Evolutionary conservation across 2,797 vertebrate genomes (phyloP).

Genomic region (Darevskia mixta): DNA sequence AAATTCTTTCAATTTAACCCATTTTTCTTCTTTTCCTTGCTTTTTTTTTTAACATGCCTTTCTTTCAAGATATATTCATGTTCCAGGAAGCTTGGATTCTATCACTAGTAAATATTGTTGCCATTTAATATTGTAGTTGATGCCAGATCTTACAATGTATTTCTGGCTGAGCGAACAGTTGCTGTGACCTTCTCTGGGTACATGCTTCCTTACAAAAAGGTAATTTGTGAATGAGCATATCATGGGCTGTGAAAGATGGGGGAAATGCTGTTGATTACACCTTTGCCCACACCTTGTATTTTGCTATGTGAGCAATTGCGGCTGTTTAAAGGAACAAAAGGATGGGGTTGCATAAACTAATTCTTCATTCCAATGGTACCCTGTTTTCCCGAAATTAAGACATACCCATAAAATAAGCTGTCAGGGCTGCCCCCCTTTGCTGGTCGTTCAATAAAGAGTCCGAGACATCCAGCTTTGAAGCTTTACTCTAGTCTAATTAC

Average conservation of each 20-base stretch:
- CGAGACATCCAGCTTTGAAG: no score
- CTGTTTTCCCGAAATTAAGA: no score
- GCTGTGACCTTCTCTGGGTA: background rate
- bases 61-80: background rate
- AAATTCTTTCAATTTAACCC: background rate
- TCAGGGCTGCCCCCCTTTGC: no score
- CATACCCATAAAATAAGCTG: no score
- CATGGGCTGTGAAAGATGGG: background rate
- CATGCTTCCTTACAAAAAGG: background rate
- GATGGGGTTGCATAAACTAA: background rate
- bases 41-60: background rate
- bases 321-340: background rate
- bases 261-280: background rate
- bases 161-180: background rate
- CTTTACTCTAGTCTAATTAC: no score
- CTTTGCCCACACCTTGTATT: background rate
- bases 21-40: background rate
- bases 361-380: background rate
- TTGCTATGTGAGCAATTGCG: background rate
- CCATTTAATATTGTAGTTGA: background rate
- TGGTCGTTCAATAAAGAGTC: no score
- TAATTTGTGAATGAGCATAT: background rate
- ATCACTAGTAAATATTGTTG: background rate
- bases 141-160: background rate
- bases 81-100: background rate